Conservation (phyloP, 2,888 invertebrate species). For the Meghimatium bilineatum region DNA sequence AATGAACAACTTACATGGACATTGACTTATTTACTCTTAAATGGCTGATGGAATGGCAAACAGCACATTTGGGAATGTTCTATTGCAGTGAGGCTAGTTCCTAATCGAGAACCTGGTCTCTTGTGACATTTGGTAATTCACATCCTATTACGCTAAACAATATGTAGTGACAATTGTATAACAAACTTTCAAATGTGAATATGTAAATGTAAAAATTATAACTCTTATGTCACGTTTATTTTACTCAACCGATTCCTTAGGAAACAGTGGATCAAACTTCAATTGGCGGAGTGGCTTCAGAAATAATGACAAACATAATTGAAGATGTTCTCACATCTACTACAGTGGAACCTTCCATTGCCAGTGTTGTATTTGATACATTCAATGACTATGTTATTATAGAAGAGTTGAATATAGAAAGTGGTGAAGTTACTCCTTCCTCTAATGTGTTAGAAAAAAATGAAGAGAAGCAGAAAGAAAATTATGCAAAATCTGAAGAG, state of each 20-base stretch:
- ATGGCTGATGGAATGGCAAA: too few species aligned
- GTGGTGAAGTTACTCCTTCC: not conserved
- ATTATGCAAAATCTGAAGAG: slow-evolving; percentile 26
- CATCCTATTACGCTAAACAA: too few species aligned
- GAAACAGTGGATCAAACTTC: not conserved
- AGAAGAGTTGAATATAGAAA: not conserved
- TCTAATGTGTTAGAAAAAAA: not conserved
- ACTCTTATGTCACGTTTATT: not conserved
- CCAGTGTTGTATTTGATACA: slow-evolving; percentile 74
- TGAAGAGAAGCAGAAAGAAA: slow-evolving; percentile 62
- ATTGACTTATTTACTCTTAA: too few species aligned
- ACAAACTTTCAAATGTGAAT: too few species aligned
- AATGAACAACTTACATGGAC: too few species aligned
- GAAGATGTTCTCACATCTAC: slow-evolving; percentile 76
- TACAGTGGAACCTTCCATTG: slow-evolving; percentile 72
- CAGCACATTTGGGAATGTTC: too few species aligned
- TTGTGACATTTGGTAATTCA: too few species aligned
- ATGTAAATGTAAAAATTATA: not conserved
- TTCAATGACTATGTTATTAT: slow-evolving; percentile 67
- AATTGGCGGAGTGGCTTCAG: slow-evolving; percentile 52
- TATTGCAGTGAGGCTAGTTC: too few species aligned
- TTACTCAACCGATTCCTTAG: too few species aligned
- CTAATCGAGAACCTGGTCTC: too few species aligned
- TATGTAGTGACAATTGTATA: too few species aligned
- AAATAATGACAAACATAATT: slow-evolving; percentile 72